Evolutionary conservation across 1,140 invertebrate species (phyloP).

Genomic region (Brachionus rotundiformis): DNA sequence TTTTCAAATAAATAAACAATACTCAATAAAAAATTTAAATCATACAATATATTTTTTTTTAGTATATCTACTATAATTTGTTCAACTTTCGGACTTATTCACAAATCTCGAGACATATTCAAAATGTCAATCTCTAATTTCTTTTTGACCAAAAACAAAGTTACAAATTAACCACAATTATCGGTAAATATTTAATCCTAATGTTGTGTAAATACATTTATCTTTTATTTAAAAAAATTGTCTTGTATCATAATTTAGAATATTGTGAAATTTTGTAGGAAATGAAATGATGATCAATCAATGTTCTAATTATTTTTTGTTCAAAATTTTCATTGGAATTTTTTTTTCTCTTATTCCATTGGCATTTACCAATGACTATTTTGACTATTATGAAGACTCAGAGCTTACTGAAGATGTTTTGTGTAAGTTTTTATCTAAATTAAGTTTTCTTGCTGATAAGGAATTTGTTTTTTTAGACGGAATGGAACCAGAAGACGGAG

Average conservation of each 20-base stretch:
- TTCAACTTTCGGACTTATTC: neutral
- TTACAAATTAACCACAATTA: slow-evolving; percentile 26
- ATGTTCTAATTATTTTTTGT: neutral
- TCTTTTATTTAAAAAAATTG: slow-evolving; percentile 8
- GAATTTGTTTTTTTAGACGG: neutral
- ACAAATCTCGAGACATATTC: neutral
- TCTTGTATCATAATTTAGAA: neutral
- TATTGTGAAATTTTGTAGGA: neutral
- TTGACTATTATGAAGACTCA: neutral
- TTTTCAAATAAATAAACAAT: neutral
- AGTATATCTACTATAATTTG: neutral
- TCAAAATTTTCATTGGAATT: neutral
- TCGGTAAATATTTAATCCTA: slow-evolving; percentile 32
- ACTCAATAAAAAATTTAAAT: neutral
- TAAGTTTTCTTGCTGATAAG: neutral
- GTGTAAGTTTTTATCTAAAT: neutral
- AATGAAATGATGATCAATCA: neutral
- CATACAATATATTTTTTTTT: neutral
- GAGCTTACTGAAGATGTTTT: neutral
- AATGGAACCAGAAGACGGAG: slow-evolving; percentile 41
- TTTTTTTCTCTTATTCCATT: neutral
- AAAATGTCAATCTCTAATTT: slow-evolving; percentile 36
- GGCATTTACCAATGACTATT: neutral
- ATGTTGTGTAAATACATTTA: neutral
- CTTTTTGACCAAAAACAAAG: neutral